A percentile compares a stretch with the other conserved stretches of the same genome.
Evolutionary conservation across 1,140 invertebrate genomes (phyloP).

Genomic region (Fopius arisanus): DNA sequence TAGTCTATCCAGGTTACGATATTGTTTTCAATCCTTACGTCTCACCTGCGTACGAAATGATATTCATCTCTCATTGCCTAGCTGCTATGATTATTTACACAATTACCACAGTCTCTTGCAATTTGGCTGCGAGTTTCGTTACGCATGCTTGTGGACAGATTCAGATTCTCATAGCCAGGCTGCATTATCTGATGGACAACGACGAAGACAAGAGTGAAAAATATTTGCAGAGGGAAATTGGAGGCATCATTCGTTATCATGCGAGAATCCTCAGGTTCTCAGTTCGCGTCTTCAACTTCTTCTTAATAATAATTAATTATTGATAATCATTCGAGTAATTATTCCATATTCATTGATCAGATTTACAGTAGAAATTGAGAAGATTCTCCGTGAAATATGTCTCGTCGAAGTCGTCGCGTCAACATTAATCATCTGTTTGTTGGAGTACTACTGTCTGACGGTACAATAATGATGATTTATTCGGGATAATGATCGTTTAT

Average conservation of each 20-base stretch:
- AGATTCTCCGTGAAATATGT: background rate
- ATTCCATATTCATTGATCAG: background rate
- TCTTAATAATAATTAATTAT: too few relatives aligned
- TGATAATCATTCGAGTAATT: background rate
- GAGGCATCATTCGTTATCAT: conserved; percentile 1
- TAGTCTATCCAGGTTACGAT: conserved; percentile 21
- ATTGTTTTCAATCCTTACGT: conserved; percentile 16
- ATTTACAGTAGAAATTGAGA: background rate
- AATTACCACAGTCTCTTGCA: conserved; percentile 5
- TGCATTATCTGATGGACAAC: conserved; percentile 8
- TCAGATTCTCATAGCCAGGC: conserved; percentile 18
- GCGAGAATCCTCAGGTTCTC: conserved; percentile 2
- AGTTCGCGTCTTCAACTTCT: too few relatives aligned
- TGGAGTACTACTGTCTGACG: background rate
- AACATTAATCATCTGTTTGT: background rate
- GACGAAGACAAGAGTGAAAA: background rate
- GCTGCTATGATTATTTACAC: conserved; percentile 13
- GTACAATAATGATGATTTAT: background rate
- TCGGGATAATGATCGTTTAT: too few relatives aligned
- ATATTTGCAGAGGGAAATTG: background rate
- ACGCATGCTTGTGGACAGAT: conserved; percentile 33
- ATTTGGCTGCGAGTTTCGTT: conserved; percentile 31
- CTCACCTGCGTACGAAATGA: conserved; percentile 23
- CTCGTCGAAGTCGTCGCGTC: background rate
- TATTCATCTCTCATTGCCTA: conserved; percentile 11